Evolutionary conservation across 2,797 vertebrate genomes (phyloP), one percentile per base, ranked within the genome.

Genomic region (Ceryle rudis): DNA sequence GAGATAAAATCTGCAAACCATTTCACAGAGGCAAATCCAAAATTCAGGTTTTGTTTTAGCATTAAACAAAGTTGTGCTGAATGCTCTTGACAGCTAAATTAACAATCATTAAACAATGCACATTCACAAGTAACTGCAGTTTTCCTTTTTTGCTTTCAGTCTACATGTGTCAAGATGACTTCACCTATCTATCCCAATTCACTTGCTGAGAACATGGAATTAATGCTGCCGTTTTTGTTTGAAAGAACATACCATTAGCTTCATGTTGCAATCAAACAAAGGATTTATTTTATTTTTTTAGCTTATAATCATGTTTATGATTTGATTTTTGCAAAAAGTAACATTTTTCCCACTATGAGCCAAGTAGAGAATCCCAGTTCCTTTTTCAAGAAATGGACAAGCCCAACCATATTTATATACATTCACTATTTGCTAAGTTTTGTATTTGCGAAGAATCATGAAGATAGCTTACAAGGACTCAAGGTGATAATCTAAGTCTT

Each of bases 381-480:
- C 58, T 79, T 95, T 96, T 95, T 83, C 73, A 88, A 96, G 70
- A 84, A 86, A 81, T 46, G 39, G 64, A 88, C 28, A 89, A 92
- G 87, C 41, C 67, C 72, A 62, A 55, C 13, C 23, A 23, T 33
- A 61, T 61, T 67, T 61, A 67, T 17, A 7, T 5, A 82, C 77
- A 54, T 46, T 72, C 23, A 58, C 11, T 79, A 44, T 69, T 77
- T 61, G 33, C 51, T 74, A 60, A 26, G 88, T 29, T 39, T 16
- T 69, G 46, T 41, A 57, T 88, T 86, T 90, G 80, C 16, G 35
- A 95, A n/a, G 89, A 88, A 70, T 39, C 33, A 78, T 9, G 8
- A 57, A 58, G 10, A 35, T 33, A 86, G 20, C 58, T 90, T 74
- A 80, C 26, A 91, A 81, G 82, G 44, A 95, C 16, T 54, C 3